Percentiles rank a stretch among this genome's conserved stretches.
Conservation (phyloP, 2,888 invertebrate species). For the Loripinus fragilis region DNA sequence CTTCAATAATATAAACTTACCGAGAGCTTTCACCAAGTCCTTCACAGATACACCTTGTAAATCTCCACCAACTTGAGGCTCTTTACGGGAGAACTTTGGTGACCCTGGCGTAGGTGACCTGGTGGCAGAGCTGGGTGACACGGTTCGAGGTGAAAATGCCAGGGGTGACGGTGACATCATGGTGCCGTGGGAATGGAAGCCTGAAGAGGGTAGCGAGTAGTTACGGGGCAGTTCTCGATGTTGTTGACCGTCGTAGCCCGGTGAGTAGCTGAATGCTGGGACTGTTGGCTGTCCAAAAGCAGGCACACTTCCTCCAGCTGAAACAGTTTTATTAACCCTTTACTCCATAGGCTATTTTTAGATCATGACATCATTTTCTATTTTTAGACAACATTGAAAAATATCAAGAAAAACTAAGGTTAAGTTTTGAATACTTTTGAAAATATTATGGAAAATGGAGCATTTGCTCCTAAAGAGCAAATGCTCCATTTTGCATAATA, state of each 20-base stretch:
- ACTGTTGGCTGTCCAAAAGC: slow-evolving; percentile 13
- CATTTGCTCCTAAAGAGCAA: no score
- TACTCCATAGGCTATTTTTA: no score
- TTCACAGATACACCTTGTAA: slow-evolving; percentile 88
- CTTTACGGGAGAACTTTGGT: slow-evolving; percentile 69
- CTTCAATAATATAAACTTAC: slow-evolving; percentile 82
- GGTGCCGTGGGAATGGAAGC: slow-evolving; percentile 14
- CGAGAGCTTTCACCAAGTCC: slow-evolving; percentile 89
- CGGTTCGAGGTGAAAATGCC: slow-evolving; percentile 54
- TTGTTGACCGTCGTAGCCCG: slow-evolving; percentile 38
- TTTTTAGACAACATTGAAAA: no score
- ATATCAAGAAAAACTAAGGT: no score
- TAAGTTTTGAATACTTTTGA: no score
- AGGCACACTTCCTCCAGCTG: slow-evolving; percentile 13
- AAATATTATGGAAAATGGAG: no score
- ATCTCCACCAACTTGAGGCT: slow-evolving; percentile 83
- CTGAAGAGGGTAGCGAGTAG: slow-evolving; percentile 52
- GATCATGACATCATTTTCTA: no score
- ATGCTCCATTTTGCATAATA: no score
- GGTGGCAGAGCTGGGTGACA: slow-evolving; percentile 56
- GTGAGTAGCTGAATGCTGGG: slow-evolving; percentile 44
- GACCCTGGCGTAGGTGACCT: slow-evolving; percentile 69
- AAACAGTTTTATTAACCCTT: no score
- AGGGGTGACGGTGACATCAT: slow-evolving; percentile 30
- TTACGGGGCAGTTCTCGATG: slow-evolving; percentile 51